phyloP scores from a whole-genome alignment of 1,140 invertebrate genomes.

The Ceratosolen fusciceps region DNA sequence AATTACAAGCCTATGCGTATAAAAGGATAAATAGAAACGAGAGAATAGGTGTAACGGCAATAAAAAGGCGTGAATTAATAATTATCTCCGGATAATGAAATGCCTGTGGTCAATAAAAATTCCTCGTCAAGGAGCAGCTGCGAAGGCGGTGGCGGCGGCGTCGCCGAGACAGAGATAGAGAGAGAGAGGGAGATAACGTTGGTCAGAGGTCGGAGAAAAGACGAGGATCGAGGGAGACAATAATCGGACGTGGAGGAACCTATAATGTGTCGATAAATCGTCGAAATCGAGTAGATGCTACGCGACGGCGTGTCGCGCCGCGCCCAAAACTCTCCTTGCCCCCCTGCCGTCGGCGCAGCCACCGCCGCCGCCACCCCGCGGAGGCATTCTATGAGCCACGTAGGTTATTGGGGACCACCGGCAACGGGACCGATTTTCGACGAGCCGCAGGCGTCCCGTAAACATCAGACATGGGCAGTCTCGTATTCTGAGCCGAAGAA shows the following conservation, averaged over 20 bases:
- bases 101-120: conserved; percentile 20
- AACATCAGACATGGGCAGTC: not conserved
- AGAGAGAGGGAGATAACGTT: too few relatives aligned
- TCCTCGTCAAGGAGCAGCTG: not conserved
- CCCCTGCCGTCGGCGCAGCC: not conserved
- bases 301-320: too few relatives aligned
- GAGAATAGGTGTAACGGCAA: too few relatives aligned
- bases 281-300: conserved; percentile 7
- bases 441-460: not conserved
- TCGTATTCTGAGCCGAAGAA: not conserved
- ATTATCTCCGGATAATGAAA: too few relatives aligned
- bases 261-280: conserved; percentile 34
- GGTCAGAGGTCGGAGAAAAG: conserved; percentile 6
- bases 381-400: not conserved
- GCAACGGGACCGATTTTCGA: conserved; percentile 1
- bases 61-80: too few relatives aligned
- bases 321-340: not conserved
- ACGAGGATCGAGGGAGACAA: conserved; percentile 1
- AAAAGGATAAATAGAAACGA: too few relatives aligned
- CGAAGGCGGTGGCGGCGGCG: not conserved
- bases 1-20: too few relatives aligned
- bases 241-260: not conserved
- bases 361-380: not conserved
- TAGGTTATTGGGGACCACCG: conserved; percentile 13
- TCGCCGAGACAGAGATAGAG: not conserved